Base-by-base conservation (phyloP, 2,888 invertebrate genomes). In the Pseudanteris insignis region DNA sequence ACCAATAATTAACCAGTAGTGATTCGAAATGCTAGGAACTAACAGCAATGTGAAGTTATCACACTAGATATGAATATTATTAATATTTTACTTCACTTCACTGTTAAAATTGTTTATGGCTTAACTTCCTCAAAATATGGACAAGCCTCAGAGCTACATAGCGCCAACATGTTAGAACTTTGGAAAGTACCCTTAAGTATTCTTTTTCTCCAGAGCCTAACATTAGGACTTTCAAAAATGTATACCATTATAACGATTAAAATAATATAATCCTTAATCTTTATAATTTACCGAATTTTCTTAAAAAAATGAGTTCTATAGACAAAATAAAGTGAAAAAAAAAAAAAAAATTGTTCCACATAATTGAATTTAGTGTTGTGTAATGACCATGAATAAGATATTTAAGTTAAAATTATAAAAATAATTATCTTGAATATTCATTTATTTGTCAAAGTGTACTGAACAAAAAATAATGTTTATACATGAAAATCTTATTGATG, bases 1-100 rank as follows among this genome's bases (percentile, higher is more conserved):
- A 36, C 37, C 33, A 36, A 50, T 33, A 41, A 51, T 46, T 48
- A 53, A 54, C 34, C 43, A 25, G 50, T 48, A 51, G 47, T 48
- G 18, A 43, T 46, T 51, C 37, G 43, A 47, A 63, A 55, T 43
- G 37, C 43, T 55, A 48, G 44, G 18, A 46, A 33, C 11, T 15
- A 47, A 62, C 48, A 57, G 51, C 26, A 53, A 57, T 47, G 47
- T 58, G 53, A 57, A 59, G 41, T 46, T 40, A 21, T 15, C 37
- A 10, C 30, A 11, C 14, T 24, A 25, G 9, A 28, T 36, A 26
- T n/a, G 26, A 25, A 12, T 26, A 25, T 18, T 25, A 15, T 6
- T 18, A 18, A 18, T 18, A 6, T 6, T 33, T 25, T 4, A 33
- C 37, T 60, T 50, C 38, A 54, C 43, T 25, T 51, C 55, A 43